A percentile compares a stretch with the other conserved stretches of the same genome.
These are phyloP conservation scores for Eledone cirrhosa DNA, from an alignment of 2,888 invertebrate genomes.

Conservation along the genomic window DNA sequence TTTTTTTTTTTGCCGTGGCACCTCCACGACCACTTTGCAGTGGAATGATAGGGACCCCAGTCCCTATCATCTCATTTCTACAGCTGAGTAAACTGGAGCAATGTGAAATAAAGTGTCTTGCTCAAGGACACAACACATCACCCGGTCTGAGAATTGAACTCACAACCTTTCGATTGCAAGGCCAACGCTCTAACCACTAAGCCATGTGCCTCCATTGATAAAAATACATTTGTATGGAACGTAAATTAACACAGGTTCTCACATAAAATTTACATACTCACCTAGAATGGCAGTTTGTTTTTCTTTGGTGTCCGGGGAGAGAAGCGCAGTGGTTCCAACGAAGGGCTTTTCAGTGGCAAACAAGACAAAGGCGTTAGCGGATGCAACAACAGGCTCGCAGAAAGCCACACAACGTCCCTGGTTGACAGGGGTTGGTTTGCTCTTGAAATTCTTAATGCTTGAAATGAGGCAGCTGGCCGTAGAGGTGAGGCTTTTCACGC, in stretches of 20 bases:
- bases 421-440: slow-evolving; percentile 47
- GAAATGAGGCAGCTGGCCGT: slow-evolving; percentile 60
- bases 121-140: too few species aligned
- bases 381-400: slow-evolving; percentile 61
- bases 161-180: too few species aligned
- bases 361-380: slow-evolving; percentile 57
- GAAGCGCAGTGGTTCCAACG: slow-evolving; percentile 56
- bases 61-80: too few species aligned
- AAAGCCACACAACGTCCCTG: slow-evolving; percentile 57
- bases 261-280: slow-evolving; percentile 35
- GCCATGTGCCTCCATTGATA: too few species aligned
- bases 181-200: background rate
- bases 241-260: background rate
- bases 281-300: slow-evolving; percentile 59
- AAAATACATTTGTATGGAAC: background rate
- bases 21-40: too few species aligned
- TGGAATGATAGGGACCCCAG: too few species aligned
- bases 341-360: slow-evolving; percentile 63
- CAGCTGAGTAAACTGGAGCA: too few species aligned
- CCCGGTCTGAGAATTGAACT: too few species aligned
- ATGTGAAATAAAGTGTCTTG: too few species aligned
- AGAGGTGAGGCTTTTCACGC: slow-evolving; percentile 60
- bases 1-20: too few species aligned
- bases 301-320: slow-evolving; percentile 54
- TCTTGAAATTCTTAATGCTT: slow-evolving; percentile 59